A percentile compares a stretch with the other conserved stretches of the same genome.
Conservation (phyloP, 2,113 vertebrate genomes). For the Baryphthengus martii region DNA sequence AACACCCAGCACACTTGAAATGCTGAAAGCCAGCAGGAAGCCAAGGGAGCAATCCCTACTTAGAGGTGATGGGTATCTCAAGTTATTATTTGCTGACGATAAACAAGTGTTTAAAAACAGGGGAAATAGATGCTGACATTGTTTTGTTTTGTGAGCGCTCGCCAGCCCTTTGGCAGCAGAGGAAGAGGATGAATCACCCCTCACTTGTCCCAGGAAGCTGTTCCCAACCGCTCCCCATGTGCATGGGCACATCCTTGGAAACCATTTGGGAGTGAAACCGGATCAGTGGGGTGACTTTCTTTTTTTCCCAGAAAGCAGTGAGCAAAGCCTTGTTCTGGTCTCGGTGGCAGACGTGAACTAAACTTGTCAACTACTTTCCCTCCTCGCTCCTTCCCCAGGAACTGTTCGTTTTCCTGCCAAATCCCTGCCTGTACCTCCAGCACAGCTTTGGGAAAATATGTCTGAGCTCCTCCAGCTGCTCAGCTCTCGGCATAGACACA, state of each 20-base stretch:
- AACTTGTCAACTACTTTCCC: background rate
- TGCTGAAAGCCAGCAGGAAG: background rate
- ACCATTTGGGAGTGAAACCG: background rate
- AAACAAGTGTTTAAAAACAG: background rate
- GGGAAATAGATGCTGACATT: conserved; percentile 17
- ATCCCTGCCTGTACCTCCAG: background rate
- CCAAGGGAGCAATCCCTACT: background rate
- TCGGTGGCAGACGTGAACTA: background rate
- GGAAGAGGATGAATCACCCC: conserved; percentile 40
- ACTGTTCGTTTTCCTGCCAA: background rate
- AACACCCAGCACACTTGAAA: accelerated
- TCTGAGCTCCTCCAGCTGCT: background rate
- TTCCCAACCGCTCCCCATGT: background rate
- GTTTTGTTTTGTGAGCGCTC: conserved; percentile 28
- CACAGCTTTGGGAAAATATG: background rate
- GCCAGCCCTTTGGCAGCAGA: conserved; percentile 29
- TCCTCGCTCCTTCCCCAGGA: background rate
- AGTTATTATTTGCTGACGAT: conserved; percentile 15
- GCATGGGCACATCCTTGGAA: background rate
- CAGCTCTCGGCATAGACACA: background rate
- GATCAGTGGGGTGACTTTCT: background rate
- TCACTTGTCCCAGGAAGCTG: background rate
- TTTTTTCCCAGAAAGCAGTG: background rate
- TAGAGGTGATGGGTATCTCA: background rate
- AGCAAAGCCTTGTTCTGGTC: background rate